phyloP scores from a whole-genome alignment of 1,140 invertebrate genomes.

The Chlorops oryzae region DNA sequence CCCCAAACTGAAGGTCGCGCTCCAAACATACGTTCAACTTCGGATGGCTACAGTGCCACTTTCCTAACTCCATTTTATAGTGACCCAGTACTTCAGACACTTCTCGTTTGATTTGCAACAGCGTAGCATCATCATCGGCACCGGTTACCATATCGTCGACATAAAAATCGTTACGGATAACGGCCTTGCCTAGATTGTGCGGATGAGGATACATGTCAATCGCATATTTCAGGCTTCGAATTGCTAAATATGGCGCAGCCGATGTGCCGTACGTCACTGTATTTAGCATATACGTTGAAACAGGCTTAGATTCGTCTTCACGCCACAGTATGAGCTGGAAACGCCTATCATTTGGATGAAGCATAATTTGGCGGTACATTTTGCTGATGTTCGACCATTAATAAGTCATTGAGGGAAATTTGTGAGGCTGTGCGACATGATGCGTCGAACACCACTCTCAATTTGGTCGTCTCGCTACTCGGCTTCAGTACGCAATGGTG shows the following conservation, averaged over 20 bases:
- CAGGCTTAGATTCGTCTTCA: conserved; percentile 26
- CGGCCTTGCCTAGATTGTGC: too few relatives aligned
- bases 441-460: conserved; percentile 31
- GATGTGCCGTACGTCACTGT: conserved; percentile 46
- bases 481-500: conserved; percentile 6
- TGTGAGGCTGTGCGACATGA: conserved; percentile 26
- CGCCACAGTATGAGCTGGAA: conserved; percentile 41
- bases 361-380: conserved; percentile 40
- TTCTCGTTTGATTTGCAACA: neutral
- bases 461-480: conserved; percentile 15
- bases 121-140: neutral
- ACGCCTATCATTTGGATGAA: conserved; percentile 23
- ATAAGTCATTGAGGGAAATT: conserved; percentile 30
- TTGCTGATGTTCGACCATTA: conserved; percentile 38
- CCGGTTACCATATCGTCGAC: conserved; percentile 2
- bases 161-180: neutral
- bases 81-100: neutral
- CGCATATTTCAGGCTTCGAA: conserved; percentile 20
- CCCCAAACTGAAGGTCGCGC: neutral
- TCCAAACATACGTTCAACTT: neutral
- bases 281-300: conserved; percentile 28
- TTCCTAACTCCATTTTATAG: neutral
- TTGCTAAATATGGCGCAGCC: conserved; percentile 32
- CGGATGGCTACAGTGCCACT: conserved; percentile 3
- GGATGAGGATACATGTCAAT: neutral